Percentiles rank a stretch among this genome's conserved stretches.
phyloP scores from a whole-genome alignment of 2,113 vertebrate genomes.

The Rhinichthys klamathensis region DNA sequence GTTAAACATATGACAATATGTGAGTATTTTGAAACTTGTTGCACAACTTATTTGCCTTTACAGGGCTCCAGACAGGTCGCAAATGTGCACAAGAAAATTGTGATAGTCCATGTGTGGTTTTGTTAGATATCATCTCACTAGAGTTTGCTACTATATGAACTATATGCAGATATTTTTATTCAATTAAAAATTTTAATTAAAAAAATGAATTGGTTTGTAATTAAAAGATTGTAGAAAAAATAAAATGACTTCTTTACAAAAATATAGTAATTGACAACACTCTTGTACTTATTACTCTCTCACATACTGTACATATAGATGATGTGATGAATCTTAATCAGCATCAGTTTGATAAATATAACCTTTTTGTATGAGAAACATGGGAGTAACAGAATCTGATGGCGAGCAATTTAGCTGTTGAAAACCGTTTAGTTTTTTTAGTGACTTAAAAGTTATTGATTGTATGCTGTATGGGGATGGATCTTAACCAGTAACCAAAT shows the following conservation, averaged over 20 bases:
- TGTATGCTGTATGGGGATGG: no score
- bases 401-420: no score
- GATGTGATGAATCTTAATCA: not conserved
- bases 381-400: no score
- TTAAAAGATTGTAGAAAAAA: not conserved
- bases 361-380: no score
- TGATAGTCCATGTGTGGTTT: not conserved
- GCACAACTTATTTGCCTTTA: not conserved
- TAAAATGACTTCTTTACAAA: not conserved
- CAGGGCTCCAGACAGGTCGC: not conserved
- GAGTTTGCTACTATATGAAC: no score
- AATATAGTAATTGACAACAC: not conserved
- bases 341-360: no score
- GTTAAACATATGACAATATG: not conserved
- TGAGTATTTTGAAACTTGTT: no score
- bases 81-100: not conserved
- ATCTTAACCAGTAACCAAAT: no score
- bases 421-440: no score
- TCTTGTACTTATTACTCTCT: not conserved
- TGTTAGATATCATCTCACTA: no score
- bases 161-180: not conserved
- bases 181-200: not conserved
- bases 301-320: not conserved
- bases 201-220: not conserved
- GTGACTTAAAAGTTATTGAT: no score